Conservation (phyloP, 2,888 invertebrate species). For the Leptinotarsa haldemani region DNA sequence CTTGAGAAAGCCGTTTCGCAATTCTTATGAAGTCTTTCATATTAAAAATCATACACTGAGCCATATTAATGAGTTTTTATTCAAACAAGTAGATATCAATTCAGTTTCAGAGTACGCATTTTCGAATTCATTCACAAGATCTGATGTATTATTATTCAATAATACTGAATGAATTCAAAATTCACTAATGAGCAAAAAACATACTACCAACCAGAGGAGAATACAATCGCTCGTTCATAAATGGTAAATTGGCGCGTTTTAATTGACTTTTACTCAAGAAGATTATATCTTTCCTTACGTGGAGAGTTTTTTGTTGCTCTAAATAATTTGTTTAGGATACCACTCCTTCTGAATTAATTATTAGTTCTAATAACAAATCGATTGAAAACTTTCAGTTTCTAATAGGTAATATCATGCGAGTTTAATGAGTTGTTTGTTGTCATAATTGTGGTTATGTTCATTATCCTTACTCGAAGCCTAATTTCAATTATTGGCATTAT, state of each 20-base stretch:
- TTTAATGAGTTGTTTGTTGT: conserved; percentile 13
- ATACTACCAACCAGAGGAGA: neutral
- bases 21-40: too few species aligned
- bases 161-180: neutral
- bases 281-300: conserved; percentile 7
- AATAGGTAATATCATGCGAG: neutral
- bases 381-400: conserved; percentile 12
- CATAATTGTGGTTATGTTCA: conserved; percentile 4
- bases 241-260: conserved; percentile 6
- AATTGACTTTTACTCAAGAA: conserved; percentile 11
- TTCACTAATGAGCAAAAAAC: conserved; percentile 13
- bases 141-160: neutral
- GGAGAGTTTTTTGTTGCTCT: neutral
- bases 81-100: too few species aligned
- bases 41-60: too few species aligned
- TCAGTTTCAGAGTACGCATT: too few species aligned
- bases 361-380: neutral
- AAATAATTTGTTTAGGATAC: conserved; percentile 21
- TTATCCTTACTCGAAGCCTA: neutral
- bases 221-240: neutral
- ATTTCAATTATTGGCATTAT: neutral
- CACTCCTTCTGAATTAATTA: conserved; percentile 5
- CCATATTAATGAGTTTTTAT: too few species aligned
- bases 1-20: too few species aligned
- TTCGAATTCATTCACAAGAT: neutral